Conservation (phyloP, 2,113 vertebrate genomes). For the Cromileptes altivelis region DNA sequence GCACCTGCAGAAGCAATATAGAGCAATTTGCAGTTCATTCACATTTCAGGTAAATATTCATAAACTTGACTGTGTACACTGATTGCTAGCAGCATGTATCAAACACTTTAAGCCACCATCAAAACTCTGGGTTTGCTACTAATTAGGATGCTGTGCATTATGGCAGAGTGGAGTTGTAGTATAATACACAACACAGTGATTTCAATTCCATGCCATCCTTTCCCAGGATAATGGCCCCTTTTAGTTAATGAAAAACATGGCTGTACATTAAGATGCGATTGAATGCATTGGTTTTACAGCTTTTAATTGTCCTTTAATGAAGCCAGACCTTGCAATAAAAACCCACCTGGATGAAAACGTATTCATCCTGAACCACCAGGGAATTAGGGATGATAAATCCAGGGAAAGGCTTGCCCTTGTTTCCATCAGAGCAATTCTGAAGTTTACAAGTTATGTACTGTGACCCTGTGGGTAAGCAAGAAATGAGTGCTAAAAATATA, state of each 20-base stretch:
- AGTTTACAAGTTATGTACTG: conserved; percentile 94
- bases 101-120: conserved; percentile 36
- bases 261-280: conserved; percentile 69
- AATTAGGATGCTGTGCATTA: conserved; percentile 53
- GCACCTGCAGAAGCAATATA: conserved; percentile 83
- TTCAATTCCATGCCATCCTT: conserved; percentile 55
- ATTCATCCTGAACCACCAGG: conserved; percentile 95
- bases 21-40: conserved; percentile 27
- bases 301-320: conserved; percentile 82
- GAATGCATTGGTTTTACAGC: conserved; percentile 67
- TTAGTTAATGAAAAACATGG: conserved; percentile 77
- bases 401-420: conserved; percentile 91
- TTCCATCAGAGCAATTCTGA: conserved; percentile 93
- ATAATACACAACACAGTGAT: conserved; percentile 54
- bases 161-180: conserved; percentile 22
- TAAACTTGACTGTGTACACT: conserved; percentile 30
- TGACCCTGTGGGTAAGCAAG: conserved; percentile 87
- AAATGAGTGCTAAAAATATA: conserved; percentile 61
- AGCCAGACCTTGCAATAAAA: conserved; percentile 75
- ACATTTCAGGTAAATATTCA: conserved; percentile 21
- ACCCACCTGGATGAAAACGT: conserved; percentile 96
- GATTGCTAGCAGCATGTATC: conserved; percentile 35
- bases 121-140: conserved; percentile 36
- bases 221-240: conserved; percentile 69
- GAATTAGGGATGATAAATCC: conserved; percentile 94